Conservation (phyloP, 2,888 invertebrate species). For the Tetragnatha montana region DNA sequence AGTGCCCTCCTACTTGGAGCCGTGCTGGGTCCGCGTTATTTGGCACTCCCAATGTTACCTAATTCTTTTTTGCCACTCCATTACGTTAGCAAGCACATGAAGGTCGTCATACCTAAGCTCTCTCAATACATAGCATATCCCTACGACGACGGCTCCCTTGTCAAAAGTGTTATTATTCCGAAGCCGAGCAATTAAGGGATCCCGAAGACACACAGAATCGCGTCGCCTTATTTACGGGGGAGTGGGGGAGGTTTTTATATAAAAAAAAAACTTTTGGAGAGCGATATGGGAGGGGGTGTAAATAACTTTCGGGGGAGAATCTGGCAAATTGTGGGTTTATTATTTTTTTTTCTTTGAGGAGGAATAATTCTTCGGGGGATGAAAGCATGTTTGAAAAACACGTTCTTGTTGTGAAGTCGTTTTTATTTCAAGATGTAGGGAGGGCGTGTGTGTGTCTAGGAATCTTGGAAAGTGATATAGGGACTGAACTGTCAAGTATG, state of each 20-base stretch:
- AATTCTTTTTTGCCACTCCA: no score
- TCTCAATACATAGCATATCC: not conserved
- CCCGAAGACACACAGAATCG: not conserved
- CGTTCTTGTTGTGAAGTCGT: not conserved
- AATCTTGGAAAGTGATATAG: no score
- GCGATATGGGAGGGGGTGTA: not conserved
- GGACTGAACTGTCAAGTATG: no score
- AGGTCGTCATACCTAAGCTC: no score
- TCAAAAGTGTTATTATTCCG: conserved; percentile 15
- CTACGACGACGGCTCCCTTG: not conserved
- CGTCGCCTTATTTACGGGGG: conserved; percentile 26
- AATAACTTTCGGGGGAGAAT: not conserved
- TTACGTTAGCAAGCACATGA: no score
- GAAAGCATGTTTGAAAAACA: not conserved
- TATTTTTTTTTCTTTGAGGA: not conserved
- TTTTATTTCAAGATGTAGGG: no score
- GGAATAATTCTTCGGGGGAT: not conserved
- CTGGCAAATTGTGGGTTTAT: not conserved
- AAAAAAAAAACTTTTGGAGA: not conserved
- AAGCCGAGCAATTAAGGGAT: conserved; percentile 31
- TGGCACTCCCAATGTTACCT: no score
- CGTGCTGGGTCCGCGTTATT: no score
- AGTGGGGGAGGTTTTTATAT: not conserved
- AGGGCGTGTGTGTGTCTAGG: no score
- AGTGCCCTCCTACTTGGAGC: no score